Evolutionary conservation across 2,113 vertebrate genomes (phyloP), one percentile per base, ranked within the genome.

Genomic region (Tyrannus savana): DNA sequence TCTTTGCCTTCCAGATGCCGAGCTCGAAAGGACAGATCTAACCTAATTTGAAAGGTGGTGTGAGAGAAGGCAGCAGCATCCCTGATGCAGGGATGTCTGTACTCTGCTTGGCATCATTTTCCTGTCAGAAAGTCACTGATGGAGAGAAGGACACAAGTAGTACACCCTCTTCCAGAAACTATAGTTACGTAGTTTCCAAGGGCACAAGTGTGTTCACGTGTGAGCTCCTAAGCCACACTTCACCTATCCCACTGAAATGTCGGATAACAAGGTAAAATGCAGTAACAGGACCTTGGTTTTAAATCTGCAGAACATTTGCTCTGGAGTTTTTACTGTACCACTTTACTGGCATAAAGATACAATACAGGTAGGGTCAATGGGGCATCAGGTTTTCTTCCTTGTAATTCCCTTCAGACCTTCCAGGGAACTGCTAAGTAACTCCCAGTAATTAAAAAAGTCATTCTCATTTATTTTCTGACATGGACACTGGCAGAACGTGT

Each of bases 381-480:
- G 58, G 31, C 49, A 33, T 53, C 77, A 91, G 79, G 60, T 75
- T 89, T 91, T 89, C 52, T 41, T 84, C 58, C 46, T 55, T 27
- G 21, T 81, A 82, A 85, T 79, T 93, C 58, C 82, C 63, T 82
- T 81, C 53, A 84, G 46, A 46, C 62, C 39, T 93, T 93, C 87
- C 71, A 95, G 81, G 77, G 66, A 87, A 92, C 83, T 82, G 82
- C 77, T 89, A 68, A 87, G 62, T 91, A 92, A 73, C 66, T 67
- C 58, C 28, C 10, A 79, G 58, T 79, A 62, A 64, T 94, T 91
- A 82, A 89, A 87, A 89, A 89, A 68, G 42, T 31, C 10, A 86
- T 79, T 82, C 39, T 69, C 33, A 49, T 96, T 88, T 86, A 46
- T 92, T 89, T 91, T 91, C 62, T 94, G 69, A 52, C 84, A 72